Base-by-base conservation (phyloP, 2,797 vertebrate species). In the Crenuchus spilurus region DNA sequence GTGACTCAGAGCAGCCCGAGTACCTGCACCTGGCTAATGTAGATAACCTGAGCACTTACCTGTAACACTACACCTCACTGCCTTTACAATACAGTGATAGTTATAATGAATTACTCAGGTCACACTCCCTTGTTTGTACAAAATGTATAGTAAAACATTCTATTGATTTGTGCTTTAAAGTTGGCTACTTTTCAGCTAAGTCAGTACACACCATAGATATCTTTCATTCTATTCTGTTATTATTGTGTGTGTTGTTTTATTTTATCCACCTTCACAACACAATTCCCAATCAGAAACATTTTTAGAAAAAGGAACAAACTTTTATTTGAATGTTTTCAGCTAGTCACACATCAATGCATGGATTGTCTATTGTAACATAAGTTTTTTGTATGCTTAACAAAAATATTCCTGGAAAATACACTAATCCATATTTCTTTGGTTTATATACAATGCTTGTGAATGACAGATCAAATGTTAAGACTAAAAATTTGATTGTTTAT, bases 21-120 rank as follows among this genome's bases (percentile, higher is more conserved):
- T 98, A 98, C 80, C 87, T 99, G 74, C 95, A 98, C 0, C 80
- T 99, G 83, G 93, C 91, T 85, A 93, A 87, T 0, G 87, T 90
- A n/a, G 92, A 94, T 75, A 91, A 90, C 1, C 86, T 92, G 63
- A 93, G 83, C 60, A 97, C 95, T 0, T 93, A 91, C 68, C 81
- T 98, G 81, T 98, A 94, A 87, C 14, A 7, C 30, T 41, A 16
- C 31, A 11, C 2, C 33, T 42, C 30, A 55, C n/a, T n/a, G n/a
- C n/a, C n/a, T n/a, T n/a, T n/a, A n/a, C n/a, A n/a, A n/a, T n/a
- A n/a, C n/a, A n/a, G n/a, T n/a, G n/a, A n/a, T n/a, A n/a, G n/a
- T n/a, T n/a, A n/a, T n/a, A n/a, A n/a, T n/a, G n/a, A n/a, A n/a
- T n/a, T n/a, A n/a, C n/a, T n/a, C n/a, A n/a, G n/a, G n/a, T n/a